Evolutionary conservation across 2,113 vertebrate species (phyloP), one percentile per base, ranked within the genome.

Genomic region (Corythoichthys intestinalis): DNA sequence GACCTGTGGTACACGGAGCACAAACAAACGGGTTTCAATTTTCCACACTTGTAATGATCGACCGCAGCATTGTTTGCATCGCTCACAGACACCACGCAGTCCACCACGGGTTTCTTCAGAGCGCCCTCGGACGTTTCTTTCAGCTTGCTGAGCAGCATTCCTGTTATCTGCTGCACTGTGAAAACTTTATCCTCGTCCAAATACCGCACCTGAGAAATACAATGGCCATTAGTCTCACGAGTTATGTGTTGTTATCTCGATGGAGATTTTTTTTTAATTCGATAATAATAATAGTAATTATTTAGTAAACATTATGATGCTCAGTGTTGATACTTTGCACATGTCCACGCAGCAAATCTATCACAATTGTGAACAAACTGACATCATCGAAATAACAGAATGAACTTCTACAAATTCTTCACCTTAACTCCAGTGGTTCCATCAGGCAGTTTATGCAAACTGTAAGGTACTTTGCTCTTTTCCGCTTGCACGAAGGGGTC

Each of bases 61-160:
- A 1, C 58, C 6, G 38, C n/a, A n/a, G 34, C 11, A 11, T 41
- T 6, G 50, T 71, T 17, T 47, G 65, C 9, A 17, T 70, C 17
- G 90, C 96, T 93, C 84, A 98, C 96, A 52, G 96, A 98, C 86
- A 98, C 93, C 65, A 98, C 96, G 46, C 96, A 98, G 83, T 98
- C 96, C 20, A 95, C 93, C 76, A 98, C 96, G 1, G 96, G 96
- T 77, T 98, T 98, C 90, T 97, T 98, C 79, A 98, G 85, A 52
- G 95, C 94, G n/a, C 83, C 93, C 86, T 98, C 96, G 1, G 96
- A 94, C 9, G 95, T 97, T 83, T 98, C 96, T 79, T 96, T 98
- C 79, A 98, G 93, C 70, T 98, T 98, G 76, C 93, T 95, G 79
- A 98, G 60, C 60, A 98, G 85, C 96, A 97, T 98, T 70, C 94